Evolutionary conservation across 2,797 vertebrate species (phyloP).

Genomic region (Danio albolineatus): DNA sequence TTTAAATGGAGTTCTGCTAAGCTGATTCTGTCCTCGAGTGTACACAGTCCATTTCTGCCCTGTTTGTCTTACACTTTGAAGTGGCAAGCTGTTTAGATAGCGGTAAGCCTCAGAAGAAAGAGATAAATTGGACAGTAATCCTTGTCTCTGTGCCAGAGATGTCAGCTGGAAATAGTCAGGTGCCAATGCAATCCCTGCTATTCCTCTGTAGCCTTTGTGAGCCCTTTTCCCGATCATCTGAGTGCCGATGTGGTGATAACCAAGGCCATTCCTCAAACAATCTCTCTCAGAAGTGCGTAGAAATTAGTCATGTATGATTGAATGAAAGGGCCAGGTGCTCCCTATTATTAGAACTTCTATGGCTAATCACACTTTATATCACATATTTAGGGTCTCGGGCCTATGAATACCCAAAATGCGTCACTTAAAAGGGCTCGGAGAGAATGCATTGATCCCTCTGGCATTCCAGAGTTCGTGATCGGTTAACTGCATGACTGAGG

Average conservation of each 20-base stretch:
- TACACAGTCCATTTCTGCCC: constrained; percentile 65
- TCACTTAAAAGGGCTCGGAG: constrained; percentile 76
- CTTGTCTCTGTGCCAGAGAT: constrained; percentile 75
- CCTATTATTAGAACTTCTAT: constrained; percentile 70
- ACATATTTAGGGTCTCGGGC: constrained; percentile 53
- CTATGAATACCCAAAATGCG: constrained; percentile 70
- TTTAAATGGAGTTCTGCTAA: constrained; percentile 76
- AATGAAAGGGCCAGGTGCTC: constrained; percentile 81
- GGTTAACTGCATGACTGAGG: constrained; percentile 78
- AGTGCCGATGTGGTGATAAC: constrained; percentile 67
- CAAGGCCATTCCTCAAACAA: constrained; percentile 64
- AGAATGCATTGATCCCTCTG: constrained; percentile 64
- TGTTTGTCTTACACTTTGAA: constrained; percentile 77
- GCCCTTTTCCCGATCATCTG: constrained; percentile 63
- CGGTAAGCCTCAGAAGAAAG: constrained; percentile 77
- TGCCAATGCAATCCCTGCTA: constrained; percentile 73
- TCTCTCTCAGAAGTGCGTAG: constrained; percentile 60
- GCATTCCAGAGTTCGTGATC: constrained; percentile 75
- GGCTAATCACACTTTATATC: constrained; percentile 60
- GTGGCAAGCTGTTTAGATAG: constrained; percentile 77
- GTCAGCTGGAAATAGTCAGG: constrained; percentile 79
- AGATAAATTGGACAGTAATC: constrained; percentile 81
- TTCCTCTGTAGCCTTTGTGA: constrained; percentile 78
- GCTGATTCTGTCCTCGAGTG: constrained; percentile 71
- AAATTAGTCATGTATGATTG: constrained; percentile 65